A percentile compares a stretch with the other conserved stretches of the same genome.
phyloP scores from a whole-genome alignment of 2,797 vertebrate species.

The Fistularia tabacaria region DNA sequence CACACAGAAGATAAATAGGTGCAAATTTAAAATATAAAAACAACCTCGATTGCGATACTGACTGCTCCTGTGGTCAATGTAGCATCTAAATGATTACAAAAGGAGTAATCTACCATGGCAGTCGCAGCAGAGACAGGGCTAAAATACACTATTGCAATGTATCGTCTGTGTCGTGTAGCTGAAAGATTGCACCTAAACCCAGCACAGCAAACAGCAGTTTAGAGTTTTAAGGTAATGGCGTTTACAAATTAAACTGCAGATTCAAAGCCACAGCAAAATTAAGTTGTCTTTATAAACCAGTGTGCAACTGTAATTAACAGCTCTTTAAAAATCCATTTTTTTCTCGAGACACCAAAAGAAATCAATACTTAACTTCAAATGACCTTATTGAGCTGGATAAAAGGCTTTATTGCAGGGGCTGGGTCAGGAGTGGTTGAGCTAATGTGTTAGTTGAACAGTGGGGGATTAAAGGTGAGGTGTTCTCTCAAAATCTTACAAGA shows the following conservation, averaged over 20 bases:
- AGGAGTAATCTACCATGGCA: too few relatives aligned
- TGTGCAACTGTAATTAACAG: conserved; percentile 76
- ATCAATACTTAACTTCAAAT: conserved; percentile 78
- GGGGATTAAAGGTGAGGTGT: conserved; percentile 76
- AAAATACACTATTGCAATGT: too few relatives aligned
- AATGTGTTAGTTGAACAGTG: conserved; percentile 72
- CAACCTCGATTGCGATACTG: too few relatives aligned
- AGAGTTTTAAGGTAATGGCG: conserved; percentile 35
- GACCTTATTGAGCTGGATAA: conserved; percentile 77
- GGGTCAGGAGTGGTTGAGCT: conserved; percentile 71
- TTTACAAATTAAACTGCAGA: conserved; percentile 30
- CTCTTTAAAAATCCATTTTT: conserved; percentile 78
- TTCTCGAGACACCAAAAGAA: conserved; percentile 71
- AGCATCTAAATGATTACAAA: too few relatives aligned
- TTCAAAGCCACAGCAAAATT: conserved; percentile 56
- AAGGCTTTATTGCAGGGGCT: conserved; percentile 72
- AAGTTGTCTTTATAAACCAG: conserved; percentile 63
- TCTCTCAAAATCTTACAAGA: conserved; percentile 77
- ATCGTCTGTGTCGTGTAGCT: too few relatives aligned
- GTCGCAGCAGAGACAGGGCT: too few relatives aligned
- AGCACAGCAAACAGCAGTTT: conserved; percentile 10
- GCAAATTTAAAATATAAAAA: too few relatives aligned
- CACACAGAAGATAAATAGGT: too few relatives aligned
- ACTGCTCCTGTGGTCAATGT: too few relatives aligned
- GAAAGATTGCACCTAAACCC: background rate